These are phyloP conservation scores for Heteromormyrus szaboi DNA, from an alignment of 2,797 vertebrate species.

Conservation along the genomic window DNA sequence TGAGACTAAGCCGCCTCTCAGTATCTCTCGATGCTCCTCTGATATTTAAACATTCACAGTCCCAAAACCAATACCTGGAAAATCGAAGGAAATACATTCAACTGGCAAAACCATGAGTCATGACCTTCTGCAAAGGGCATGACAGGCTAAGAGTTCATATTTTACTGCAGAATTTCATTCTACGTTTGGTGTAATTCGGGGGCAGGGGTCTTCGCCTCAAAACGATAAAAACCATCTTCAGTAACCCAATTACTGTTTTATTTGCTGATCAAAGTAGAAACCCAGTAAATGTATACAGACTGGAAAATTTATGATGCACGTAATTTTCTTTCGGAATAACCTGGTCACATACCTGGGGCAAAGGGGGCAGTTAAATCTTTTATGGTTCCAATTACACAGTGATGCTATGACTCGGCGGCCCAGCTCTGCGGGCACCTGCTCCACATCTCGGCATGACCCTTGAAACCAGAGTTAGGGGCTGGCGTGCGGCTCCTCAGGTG, in stretches of 20 bases:
- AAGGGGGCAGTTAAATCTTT: constrained; percentile 12
- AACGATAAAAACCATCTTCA: neutral
- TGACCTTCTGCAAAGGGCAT: neutral
- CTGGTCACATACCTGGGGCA: neutral
- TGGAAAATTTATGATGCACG: constrained; percentile 11
- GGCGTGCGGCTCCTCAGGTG: neutral
- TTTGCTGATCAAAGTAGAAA: neutral
- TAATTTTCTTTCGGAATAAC: constrained; percentile 8
- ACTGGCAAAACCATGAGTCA: neutral
- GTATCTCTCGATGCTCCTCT: constrained; percentile 34
- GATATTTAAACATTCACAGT: constrained; percentile 41
- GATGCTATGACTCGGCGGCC: neutral
- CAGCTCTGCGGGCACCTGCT: constrained; percentile 19
- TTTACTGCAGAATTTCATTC: neutral
- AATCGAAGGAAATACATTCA: neutral
- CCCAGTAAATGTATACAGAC: neutral
- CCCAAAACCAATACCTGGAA: neutral
- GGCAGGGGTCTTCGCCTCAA: neutral
- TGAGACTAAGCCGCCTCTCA: constrained; percentile 42
- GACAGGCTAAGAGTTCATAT: neutral
- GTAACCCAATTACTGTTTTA: neutral
- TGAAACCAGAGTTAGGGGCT: neutral
- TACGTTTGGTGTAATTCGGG: neutral
- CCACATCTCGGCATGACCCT: neutral
- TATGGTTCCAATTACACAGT: constrained; percentile 1